Conservation (phyloP, 2,888 invertebrate species). For the Nemoura dubitans region DNA sequence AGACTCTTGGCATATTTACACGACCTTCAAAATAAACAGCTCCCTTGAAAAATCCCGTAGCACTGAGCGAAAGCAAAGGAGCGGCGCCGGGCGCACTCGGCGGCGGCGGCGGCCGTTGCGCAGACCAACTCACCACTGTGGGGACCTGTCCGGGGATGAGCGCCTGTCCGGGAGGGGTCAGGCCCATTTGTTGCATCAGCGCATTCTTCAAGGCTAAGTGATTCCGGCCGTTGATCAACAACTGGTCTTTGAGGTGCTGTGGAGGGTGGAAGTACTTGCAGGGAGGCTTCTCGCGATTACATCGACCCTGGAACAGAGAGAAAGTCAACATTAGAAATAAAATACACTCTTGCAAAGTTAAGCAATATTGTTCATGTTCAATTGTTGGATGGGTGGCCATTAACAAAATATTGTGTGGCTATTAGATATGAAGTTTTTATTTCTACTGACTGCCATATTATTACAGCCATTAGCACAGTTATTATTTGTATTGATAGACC, state of each 20-base stretch:
- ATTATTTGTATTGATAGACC: too few species aligned
- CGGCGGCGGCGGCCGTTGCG: neutral
- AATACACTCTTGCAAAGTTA: neutral
- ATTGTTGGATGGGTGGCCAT: too few species aligned
- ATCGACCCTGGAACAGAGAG: conserved; percentile 87
- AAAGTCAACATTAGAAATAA: conserved; percentile 35
- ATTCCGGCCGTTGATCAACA: conserved; percentile 99
- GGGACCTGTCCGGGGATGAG: conserved; percentile 93
- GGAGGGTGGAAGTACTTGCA: conserved; percentile 99
- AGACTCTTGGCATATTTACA: too few species aligned
- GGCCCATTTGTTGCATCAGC: conserved; percentile 95
- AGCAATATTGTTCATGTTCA: neutral
- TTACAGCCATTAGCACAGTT: too few species aligned
- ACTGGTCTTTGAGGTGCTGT: conserved; percentile 99
- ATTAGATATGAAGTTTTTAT: too few species aligned
- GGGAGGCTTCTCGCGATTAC: conserved; percentile 99
- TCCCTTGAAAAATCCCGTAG: too few species aligned
- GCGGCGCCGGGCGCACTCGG: neutral
- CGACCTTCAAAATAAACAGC: neutral
- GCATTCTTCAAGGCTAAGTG: conserved; percentile 99
- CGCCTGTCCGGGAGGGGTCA: conserved; percentile 84
- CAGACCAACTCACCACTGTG: conserved; percentile 83
- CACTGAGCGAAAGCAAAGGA: neutral
- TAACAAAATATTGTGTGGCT: too few species aligned
- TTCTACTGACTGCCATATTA: too few species aligned